These are phyloP conservation scores for Cygnus buccinator DNA, from an alignment of 2,113 vertebrate genomes.

Conservation along the genomic window DNA sequence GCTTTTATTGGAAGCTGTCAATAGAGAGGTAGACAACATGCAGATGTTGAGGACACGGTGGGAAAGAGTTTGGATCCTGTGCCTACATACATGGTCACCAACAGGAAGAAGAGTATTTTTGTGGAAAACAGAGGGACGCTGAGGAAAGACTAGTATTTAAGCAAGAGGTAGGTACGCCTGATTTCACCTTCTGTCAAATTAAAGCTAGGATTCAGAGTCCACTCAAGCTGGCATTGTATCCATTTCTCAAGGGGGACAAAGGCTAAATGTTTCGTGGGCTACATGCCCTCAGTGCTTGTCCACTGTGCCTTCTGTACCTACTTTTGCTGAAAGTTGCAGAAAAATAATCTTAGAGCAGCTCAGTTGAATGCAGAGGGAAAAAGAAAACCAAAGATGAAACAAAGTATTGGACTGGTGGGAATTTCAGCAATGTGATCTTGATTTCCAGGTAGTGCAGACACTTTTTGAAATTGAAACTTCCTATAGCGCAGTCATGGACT, in stretches of 20 bases:
- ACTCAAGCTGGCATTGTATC: neutral
- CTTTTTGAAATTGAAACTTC: neutral
- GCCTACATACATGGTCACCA: conserved; percentile 6
- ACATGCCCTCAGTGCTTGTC: neutral
- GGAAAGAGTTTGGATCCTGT: conserved; percentile 25
- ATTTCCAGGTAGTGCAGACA: conserved; percentile 5
- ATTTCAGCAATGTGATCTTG: neutral
- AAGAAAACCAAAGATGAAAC: neutral
- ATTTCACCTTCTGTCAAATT: conserved; percentile 33
- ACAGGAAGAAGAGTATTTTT: conserved; percentile 32
- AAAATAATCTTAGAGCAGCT: neutral
- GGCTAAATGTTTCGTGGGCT: neutral
- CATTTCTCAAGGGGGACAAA: neutral
- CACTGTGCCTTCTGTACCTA: neutral
- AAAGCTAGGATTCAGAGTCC: conserved; percentile 12
- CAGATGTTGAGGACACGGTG: neutral
- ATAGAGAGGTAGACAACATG: conserved; percentile 31
- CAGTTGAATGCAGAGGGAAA: neutral
- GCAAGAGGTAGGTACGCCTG: conserved; percentile 43
- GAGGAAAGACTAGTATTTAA: conserved; percentile 41
- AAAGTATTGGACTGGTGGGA: neutral
- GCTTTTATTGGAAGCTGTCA: conserved; percentile 55
- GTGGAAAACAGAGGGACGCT: conserved; percentile 21
- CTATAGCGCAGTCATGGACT: neutral
- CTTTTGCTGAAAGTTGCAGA: neutral